Evolutionary conservation across 2,113 vertebrate genomes (phyloP), one percentile per base, ranked within the genome.

Genomic region (Scomber scombrus): DNA sequence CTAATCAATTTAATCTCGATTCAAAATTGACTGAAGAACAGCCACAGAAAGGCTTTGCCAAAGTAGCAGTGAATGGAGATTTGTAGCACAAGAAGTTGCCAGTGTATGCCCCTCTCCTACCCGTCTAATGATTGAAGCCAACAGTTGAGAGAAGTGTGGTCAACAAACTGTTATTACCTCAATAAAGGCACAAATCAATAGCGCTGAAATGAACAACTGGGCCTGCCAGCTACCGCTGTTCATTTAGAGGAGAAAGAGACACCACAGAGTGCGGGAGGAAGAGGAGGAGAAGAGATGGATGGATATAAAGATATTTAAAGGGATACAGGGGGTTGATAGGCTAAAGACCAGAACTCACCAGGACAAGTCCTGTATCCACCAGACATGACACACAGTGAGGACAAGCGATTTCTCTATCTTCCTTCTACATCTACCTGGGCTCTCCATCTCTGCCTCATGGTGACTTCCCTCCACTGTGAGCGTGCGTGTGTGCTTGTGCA

Each of bases 171-270:
- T 97, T 97, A 97, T 96, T 97, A 96, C 96, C 94, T 97, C 95
- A 95, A 96, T 96, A 96, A 96, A 95, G 95, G 89, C 92, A 94
- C 96, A 96, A 97, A 97, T 98, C 97, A 97, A 98, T 98, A 96
- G 89, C 95, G 95, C 94, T 91, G 96, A 97, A 97, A 97, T 97
- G 97, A 97, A 96, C 97, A 97, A 91, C 95, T 91, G 94, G 95
- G 95, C 96, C 93, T 95, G 95, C 94, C 95, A 95, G 93, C 92
- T 95, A 94, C 95, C 92, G 93, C 95, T 96, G 96, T 96, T 97
- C 97, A 97, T 98, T 93, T 93, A 85, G 87, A 87, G 71, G 93
- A 94, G 94, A 93, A 95, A 95, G 95, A 94, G 95, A 95, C 95
- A 95, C 81, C 67, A 29, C 63, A 3, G 50, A 85, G 75, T 0